phyloP scores from a whole-genome alignment of 2,113 vertebrate genomes.

The Sturnira hondurensis region DNA sequence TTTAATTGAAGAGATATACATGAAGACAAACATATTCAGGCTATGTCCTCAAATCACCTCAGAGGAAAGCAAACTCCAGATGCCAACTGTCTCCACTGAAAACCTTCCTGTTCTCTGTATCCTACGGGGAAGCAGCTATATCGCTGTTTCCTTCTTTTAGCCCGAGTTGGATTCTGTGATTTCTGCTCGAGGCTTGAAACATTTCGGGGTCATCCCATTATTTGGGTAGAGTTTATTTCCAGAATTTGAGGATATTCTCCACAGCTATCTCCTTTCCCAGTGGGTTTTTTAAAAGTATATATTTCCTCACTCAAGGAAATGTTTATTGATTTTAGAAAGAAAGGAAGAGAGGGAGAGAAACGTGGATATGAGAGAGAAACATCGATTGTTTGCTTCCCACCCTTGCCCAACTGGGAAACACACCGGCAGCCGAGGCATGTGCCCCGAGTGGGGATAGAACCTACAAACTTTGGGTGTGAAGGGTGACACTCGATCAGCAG shows the following conservation, averaged over 20 bases:
- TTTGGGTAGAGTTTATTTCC: not conserved
- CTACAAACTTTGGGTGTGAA: no score
- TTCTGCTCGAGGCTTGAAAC: not conserved
- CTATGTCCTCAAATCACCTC: not conserved
- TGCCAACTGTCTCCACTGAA: not conserved
- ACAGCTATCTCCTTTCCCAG: not conserved
- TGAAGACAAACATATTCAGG: not conserved
- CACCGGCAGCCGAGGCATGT: no score
- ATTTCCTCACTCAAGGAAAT: no score
- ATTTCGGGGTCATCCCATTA: not conserved
- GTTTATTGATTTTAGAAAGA: no score
- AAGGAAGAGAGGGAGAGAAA: no score
- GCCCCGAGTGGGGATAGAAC: no score
- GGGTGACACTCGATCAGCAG: no score
- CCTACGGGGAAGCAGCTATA: fast-evolving
- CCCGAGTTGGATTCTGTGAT: no score
- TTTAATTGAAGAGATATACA: not conserved
- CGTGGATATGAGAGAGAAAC: no score
- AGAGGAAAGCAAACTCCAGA: not conserved
- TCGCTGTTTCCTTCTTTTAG: not conserved
- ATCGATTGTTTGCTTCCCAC: no score
- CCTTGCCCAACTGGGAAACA: no score
- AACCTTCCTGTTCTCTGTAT: not conserved
- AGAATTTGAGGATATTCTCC: not conserved
- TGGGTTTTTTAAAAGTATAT: no score